These are phyloP conservation scores for Isoperla grammatica DNA, from an alignment of 2,888 invertebrate species.

Conservation along the genomic window DNA sequence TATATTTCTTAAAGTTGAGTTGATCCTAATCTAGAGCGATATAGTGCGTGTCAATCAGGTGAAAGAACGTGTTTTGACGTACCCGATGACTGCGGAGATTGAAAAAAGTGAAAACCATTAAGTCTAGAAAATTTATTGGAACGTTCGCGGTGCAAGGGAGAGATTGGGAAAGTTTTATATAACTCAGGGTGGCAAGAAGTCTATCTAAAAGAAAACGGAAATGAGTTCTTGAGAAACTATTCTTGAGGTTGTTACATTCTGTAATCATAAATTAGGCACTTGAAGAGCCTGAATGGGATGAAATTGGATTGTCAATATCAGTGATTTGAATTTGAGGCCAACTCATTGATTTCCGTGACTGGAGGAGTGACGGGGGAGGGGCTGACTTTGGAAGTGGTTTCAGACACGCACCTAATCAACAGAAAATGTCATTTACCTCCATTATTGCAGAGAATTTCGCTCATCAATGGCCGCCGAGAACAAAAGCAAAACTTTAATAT, in stretches of 20 bases:
- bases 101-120: conserved; percentile 18
- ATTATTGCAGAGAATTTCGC: too few species aligned
- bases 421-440: too few species aligned
- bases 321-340: conserved; percentile 21
- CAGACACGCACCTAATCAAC: too few species aligned
- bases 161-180: conserved; percentile 27
- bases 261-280: conserved; percentile 15
- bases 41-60: conserved; percentile 8
- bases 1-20: too few species aligned
- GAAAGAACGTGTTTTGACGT: conserved; percentile 14
- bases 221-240: conserved; percentile 18
- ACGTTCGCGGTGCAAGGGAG: conserved; percentile 11
- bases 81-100: conserved; percentile 13
- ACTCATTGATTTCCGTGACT: conserved; percentile 17
- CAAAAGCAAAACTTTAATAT: conserved; percentile 14
- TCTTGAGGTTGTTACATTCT: conserved; percentile 17
- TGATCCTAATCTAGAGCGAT: too few species aligned
- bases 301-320: conserved; percentile 22
- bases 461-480: conserved; percentile 1
- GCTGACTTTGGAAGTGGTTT: conserved; percentile 1
- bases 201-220: conserved; percentile 17
- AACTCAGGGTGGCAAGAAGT: conserved; percentile 3
- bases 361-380: conserved; percentile 1
- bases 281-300: conserved; percentile 8
- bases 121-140: conserved; percentile 24